These are phyloP conservation scores for Eucera pruinosa DNA, from an alignment of 2,888 invertebrate genomes.

Conservation along the genomic window DNA sequence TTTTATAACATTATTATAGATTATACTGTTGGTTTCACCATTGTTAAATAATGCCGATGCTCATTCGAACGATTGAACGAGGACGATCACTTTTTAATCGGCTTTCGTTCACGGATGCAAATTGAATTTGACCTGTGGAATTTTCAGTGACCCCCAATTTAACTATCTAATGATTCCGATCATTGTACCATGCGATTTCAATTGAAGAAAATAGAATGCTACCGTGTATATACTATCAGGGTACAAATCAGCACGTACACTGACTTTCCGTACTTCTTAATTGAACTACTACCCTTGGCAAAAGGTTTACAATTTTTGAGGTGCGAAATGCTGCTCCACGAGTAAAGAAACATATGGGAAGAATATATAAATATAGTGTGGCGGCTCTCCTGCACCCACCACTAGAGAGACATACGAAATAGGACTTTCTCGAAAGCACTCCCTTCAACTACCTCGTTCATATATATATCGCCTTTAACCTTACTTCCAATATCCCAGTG, in stretches of 20 bases:
- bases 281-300: too few relatives aligned
- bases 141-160: constrained; percentile 33
- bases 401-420: too few relatives aligned
- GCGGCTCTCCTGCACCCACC: too few relatives aligned
- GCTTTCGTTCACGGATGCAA: constrained; percentile 29
- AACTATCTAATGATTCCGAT: constrained; percentile 30
- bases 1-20: not conserved
- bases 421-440: too few relatives aligned
- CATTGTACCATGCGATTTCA: not conserved
- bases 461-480: too few relatives aligned
- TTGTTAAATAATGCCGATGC: constrained; percentile 6
- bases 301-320: too few relatives aligned
- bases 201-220: constrained; percentile 19
- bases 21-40: constrained; percentile 12
- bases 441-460: too few relatives aligned
- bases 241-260: not conserved
- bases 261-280: not conserved
- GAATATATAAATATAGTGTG: too few relatives aligned
- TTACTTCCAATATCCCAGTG: too few relatives aligned
- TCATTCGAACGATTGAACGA: constrained; percentile 12
- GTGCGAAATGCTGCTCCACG: too few relatives aligned
- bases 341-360: too few relatives aligned
- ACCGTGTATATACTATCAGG: constrained; percentile 1
- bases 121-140: constrained; percentile 38
- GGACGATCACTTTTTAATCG: constrained; percentile 42